Base-by-base conservation (phyloP, 1,140 invertebrate genomes). In the Meteorus sp. region DNA sequence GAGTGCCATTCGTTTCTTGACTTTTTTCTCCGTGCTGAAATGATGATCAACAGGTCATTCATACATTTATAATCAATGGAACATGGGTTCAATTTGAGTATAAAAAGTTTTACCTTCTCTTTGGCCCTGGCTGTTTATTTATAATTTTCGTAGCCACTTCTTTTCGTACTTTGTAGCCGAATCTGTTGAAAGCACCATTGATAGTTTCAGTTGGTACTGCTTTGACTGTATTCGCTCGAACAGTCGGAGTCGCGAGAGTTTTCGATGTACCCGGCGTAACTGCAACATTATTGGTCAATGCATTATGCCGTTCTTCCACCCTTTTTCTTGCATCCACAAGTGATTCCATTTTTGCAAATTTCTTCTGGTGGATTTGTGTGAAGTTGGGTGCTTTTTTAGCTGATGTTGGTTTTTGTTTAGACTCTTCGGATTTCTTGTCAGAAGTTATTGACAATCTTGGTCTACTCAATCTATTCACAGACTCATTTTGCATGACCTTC, bases 341-440 rank as follows among this genome's bases (percentile, higher is more conserved):
- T 31, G 85, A 86, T 70, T 88, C 86, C 83, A 87, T 85, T 65
- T 82, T 81, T 3, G 76, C 77, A 62, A 87, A 87, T 43, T 83
- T 80, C 64, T 81, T 83, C 61, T 85, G 76, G 64, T 88, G 87
- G 33, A 88, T 81, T 4, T 82, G 81, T 3, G 82, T 78, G 62
- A 88, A 88, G 73, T 88, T 85, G 8, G 87, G 87, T 83, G 71
- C 66, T 83, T 86, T 33, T 70, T 81, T 68, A 71, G 75, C 37
- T 6, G 62, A 56, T 29, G 50, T 56, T 48, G 63, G 57, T 55
- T 67, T 76, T 41, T 20, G n/a, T 43, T 57, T 65, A 69, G 41
- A 17, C 63, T 58, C n/a, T n/a, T n/a, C 29, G 51, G 35, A 29
- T 23, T 64, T 72, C 64, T 59, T 63, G 8, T 53, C 39, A 7